These are phyloP conservation scores for Neolamprologus hecqui DNA, from an alignment of 2,113 vertebrate genomes.

Conservation along the genomic window DNA sequence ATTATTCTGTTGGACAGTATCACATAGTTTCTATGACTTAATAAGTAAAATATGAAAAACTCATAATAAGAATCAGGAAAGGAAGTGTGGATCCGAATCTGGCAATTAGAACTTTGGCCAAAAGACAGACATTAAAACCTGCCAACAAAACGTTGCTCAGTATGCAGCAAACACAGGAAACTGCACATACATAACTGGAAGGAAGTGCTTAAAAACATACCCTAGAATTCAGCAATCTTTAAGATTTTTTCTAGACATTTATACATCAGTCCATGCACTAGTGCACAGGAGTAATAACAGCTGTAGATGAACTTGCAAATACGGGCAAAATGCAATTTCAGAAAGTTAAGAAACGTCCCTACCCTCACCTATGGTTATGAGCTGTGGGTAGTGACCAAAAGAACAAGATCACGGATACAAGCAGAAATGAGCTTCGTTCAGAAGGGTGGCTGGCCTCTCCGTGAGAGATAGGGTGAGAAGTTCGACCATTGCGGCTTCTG, in stretches of 20 bases:
- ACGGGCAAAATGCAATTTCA: background rate
- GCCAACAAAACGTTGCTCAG: background rate
- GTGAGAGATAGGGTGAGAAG: too few species aligned
- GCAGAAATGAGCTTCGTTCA: too few species aligned
- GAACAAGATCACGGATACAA: too few species aligned
- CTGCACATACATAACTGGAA: background rate
- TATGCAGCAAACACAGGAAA: background rate
- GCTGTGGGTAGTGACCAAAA: too few species aligned
- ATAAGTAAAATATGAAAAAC: background rate
- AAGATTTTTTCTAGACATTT: rapidly evolving
- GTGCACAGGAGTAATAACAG: background rate
- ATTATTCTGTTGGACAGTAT: background rate
- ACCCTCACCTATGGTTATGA: too few species aligned
- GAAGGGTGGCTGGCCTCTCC: too few species aligned
- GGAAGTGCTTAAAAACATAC: rapidly evolving
- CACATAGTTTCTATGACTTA: background rate
- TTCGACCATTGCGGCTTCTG: too few species aligned
- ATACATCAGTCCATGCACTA: background rate
- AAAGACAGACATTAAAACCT: background rate
- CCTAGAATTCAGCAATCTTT: background rate
- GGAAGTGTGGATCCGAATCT: background rate
- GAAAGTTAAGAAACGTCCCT: background rate
- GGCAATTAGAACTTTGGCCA: background rate
- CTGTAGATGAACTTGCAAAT: background rate
- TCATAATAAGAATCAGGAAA: background rate